Percentiles rank a stretch among this genome's conserved stretches.
These are phyloP conservation scores for Eretmochelys imbricata DNA, from an alignment of 2,113 vertebrate species.

Conservation along the genomic window DNA sequence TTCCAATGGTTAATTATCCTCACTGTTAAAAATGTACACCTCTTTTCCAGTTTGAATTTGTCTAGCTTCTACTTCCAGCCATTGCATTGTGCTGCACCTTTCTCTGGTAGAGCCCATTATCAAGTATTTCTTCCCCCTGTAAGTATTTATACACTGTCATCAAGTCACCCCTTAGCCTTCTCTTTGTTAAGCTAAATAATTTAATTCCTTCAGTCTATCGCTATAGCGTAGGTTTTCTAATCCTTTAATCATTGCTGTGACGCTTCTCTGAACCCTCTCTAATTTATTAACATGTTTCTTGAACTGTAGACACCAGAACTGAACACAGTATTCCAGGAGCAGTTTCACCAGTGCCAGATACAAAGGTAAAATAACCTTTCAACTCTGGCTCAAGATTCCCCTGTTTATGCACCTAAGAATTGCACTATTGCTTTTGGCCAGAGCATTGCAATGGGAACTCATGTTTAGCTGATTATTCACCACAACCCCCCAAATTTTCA, in stretches of 20 bases:
- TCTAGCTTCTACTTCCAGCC: neutral
- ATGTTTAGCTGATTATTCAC: neutral
- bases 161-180: neutral
- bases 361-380: neutral
- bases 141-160: neutral
- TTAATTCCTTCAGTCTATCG: neutral
- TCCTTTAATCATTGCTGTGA: neutral
- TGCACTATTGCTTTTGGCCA: neutral
- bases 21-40: neutral
- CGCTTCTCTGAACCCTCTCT: neutral
- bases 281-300: neutral
- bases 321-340: neutral
- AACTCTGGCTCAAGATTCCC: neutral
- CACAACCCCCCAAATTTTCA: neutral
- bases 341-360: neutral
- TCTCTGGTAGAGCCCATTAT: neutral
- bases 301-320: neutral
- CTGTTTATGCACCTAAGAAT: neutral
- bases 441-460: neutral
- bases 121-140: neutral
- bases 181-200: neutral
- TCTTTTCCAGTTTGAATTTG: neutral
- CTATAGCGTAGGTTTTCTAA: neutral
- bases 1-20: no score
- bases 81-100: neutral